Percentiles rank a stretch among this genome's conserved stretches.
phyloP scores from a whole-genome alignment of 2,113 vertebrate genomes.

The Platichthys flesus region DNA sequence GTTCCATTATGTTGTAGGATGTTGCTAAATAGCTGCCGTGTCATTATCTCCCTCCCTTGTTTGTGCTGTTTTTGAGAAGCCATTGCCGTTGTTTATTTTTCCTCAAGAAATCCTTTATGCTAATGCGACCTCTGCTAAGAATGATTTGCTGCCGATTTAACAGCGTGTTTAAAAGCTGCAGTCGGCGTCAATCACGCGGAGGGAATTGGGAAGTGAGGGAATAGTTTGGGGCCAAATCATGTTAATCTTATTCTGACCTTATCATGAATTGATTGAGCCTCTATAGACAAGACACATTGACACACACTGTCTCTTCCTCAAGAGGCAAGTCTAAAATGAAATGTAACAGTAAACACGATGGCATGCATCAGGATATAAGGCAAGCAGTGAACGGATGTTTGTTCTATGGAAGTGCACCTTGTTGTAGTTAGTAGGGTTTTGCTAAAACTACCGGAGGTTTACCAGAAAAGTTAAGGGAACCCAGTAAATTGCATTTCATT shows the following conservation, averaged over 20 bases:
- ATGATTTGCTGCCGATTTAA: conserved; percentile 74
- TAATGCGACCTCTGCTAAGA: conserved; percentile 71
- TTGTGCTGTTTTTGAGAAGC: conserved; percentile 65
- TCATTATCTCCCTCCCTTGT: conserved; percentile 68
- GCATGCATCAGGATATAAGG: no score
- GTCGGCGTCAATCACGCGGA: conserved; percentile 66
- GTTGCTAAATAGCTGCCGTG: conserved; percentile 52
- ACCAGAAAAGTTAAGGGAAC: not conserved
- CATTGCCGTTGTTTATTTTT: conserved; percentile 70
- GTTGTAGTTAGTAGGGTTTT: no score
- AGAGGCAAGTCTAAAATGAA: conserved; percentile 25
- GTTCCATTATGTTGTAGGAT: conserved; percentile 58
- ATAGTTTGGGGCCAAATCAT: conserved; percentile 50
- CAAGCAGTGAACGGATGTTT: no score
- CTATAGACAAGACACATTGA: not conserved
- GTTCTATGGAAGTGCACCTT: no score
- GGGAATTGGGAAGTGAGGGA: conserved; percentile 24
- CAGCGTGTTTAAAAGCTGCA: conserved; percentile 55
- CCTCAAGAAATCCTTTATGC: conserved; percentile 70
- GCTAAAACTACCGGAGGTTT: no score
- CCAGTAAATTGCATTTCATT: not conserved
- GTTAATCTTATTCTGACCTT: conserved; percentile 53
- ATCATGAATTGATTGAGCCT: conserved; percentile 62
- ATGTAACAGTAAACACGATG: conserved; percentile 19
- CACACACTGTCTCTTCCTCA: not conserved